These are phyloP conservation scores for Sprattus sprattus DNA, from an alignment of 2,113 vertebrate genomes.

Conservation along the genomic window DNA sequence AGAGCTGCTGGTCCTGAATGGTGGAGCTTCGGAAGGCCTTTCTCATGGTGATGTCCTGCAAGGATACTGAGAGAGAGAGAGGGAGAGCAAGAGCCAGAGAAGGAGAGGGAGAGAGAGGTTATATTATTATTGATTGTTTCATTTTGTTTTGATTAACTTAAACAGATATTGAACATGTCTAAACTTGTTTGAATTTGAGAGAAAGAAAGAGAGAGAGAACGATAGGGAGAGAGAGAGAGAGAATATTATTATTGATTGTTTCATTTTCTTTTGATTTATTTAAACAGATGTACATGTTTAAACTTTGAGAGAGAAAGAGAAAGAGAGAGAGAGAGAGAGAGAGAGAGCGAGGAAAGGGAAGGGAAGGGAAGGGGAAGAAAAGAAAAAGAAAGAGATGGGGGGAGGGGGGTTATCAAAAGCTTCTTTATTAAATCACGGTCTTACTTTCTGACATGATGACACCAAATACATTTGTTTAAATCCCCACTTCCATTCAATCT, in stretches of 20 bases:
- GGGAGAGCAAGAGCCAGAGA: not conserved
- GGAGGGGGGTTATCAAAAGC: not conserved
- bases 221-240: too few species aligned
- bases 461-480: too few species aligned
- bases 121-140: too few species aligned
- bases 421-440: not conserved
- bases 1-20: slow-evolving; percentile 95
- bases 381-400: not conserved
- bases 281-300: too few species aligned
- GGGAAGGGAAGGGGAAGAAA: not conserved
- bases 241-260: too few species aligned
- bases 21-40: slow-evolving; percentile 98
- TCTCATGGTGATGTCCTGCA: slow-evolving; percentile 98
- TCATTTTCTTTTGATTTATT: too few species aligned
- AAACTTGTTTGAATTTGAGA: too few species aligned
- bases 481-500: too few species aligned
- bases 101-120: not conserved
- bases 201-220: not conserved
- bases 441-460: too few species aligned
- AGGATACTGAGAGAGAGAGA: slow-evolving; percentile 74
- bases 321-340: not conserved
- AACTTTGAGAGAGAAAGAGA: not conserved
- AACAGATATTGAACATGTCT: too few species aligned
- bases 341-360: not conserved
- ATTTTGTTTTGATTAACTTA: not conserved